These are phyloP conservation scores for Slavum lentiscoides DNA, from an alignment of 2,888 invertebrate species.

Conservation along the genomic window DNA sequence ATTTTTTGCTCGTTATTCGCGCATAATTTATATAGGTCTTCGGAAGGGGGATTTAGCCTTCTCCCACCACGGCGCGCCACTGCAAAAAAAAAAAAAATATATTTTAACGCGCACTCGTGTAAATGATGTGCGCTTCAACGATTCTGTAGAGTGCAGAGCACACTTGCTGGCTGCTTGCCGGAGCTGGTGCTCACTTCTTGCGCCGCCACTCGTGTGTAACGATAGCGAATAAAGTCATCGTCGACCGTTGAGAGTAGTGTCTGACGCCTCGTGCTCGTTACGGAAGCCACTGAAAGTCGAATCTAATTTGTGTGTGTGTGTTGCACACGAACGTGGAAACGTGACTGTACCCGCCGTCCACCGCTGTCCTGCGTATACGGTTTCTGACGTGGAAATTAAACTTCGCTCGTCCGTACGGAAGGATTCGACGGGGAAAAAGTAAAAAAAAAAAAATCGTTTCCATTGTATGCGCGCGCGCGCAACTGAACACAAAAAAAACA, in stretches of 20 bases:
- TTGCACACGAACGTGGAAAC: conserved; percentile 49
- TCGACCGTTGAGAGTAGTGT: background rate
- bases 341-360: conserved; percentile 21
- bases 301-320: conserved; percentile 34
- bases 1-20: too few relatives aligned
- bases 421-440: background rate
- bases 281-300: conserved; percentile 45
- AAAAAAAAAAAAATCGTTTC: conserved; percentile 33
- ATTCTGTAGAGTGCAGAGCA: too few relatives aligned
- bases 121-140: too few relatives aligned
- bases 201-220: too few relatives aligned
- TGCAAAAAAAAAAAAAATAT: too few relatives aligned
- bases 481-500: conserved; percentile 1
- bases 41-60: too few relatives aligned
- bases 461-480: background rate
- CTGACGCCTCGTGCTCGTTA: background rate
- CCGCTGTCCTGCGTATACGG: background rate
- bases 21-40: too few relatives aligned
- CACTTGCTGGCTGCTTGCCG: too few relatives aligned
- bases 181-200: too few relatives aligned
- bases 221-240: background rate
- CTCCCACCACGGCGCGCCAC: too few relatives aligned
- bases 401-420: conserved; percentile 1
- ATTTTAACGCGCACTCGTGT: too few relatives aligned
- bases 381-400: conserved; percentile 47